phyloP scores from a whole-genome alignment of 2,888 invertebrate species.

The Callyntrura guangdongensis region DNA sequence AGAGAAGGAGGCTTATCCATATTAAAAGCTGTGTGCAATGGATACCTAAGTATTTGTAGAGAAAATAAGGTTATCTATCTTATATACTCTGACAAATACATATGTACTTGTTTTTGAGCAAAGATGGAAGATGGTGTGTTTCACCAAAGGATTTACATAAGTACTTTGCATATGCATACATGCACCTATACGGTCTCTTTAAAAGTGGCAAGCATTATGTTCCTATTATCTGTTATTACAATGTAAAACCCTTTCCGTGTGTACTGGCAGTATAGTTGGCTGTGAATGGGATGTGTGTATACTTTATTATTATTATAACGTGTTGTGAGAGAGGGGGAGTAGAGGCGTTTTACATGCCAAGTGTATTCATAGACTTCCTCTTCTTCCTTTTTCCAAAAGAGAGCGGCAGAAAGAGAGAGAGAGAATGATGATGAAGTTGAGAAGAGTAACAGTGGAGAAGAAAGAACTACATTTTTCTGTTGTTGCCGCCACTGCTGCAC shows the following conservation, averaged over 20 bases:
- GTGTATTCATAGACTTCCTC: slow-evolving; percentile 46
- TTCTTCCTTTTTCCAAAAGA: slow-evolving; percentile 31
- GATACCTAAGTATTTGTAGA: background rate
- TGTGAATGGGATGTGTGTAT: background rate
- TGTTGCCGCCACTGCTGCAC: background rate
- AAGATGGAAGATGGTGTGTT: slow-evolving; percentile 17
- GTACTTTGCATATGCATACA: slow-evolving; percentile 32
- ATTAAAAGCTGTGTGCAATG: slow-evolving; percentile 1
- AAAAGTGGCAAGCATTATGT: background rate
- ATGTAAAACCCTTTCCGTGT: slow-evolving; percentile 23
- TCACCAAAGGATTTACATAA: slow-evolving; percentile 73
- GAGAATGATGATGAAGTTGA: slow-evolving; percentile 48
- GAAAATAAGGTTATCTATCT: background rate
- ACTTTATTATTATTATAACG: no score
- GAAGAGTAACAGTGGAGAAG: slow-evolving; percentile 9
- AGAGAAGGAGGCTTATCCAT: slow-evolving; percentile 36
- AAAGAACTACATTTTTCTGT: slow-evolving; percentile 40
- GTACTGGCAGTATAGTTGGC: background rate
- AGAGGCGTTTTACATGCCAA: background rate
- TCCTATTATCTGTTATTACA: background rate
- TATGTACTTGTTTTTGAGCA: no score
- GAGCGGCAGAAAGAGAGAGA: background rate
- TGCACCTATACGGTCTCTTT: background rate
- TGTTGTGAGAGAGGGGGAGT: no score
- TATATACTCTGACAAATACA: no score